A percentile compares a stretch with the other conserved stretches of the same genome.
Conservation (phyloP, 2,113 vertebrate species). For the Burhinus oedicnemus region DNA sequence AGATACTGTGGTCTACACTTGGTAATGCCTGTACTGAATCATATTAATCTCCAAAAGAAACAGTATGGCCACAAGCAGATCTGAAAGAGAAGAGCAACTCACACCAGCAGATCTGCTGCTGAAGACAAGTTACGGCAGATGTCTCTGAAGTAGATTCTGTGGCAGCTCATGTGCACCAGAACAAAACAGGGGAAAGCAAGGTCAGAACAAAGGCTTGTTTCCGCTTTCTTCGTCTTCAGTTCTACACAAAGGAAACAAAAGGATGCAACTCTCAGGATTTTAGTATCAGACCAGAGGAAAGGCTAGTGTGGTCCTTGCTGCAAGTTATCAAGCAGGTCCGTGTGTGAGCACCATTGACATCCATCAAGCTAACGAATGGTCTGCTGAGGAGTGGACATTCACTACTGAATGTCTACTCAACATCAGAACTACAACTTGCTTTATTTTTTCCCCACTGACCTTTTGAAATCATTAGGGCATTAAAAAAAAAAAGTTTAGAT, state of each 20-base stretch:
- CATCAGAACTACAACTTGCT: neutral
- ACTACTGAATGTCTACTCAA: neutral
- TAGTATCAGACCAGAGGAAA: neutral
- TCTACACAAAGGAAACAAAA: neutral
- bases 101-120: neutral
- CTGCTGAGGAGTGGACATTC: neutral
- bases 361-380: neutral
- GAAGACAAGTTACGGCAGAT: neutral
- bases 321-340: neutral
- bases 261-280: neutral
- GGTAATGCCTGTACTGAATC: neutral
- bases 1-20: neutral
- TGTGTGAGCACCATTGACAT: fast-evolving
- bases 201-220: neutral
- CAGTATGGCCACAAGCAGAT: neutral
- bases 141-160: neutral
- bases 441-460: neutral
- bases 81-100: neutral
- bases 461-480: neutral
- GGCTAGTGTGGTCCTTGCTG: neutral
- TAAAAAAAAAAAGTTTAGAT: neutral
- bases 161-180: fast-evolving
- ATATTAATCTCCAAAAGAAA: neutral
- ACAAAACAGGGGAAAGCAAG: neutral
- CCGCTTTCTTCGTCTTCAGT: neutral